Evolutionary conservation across 1,140 invertebrate genomes (phyloP).

Genomic region (Drosophila parabipectinata): DNA sequence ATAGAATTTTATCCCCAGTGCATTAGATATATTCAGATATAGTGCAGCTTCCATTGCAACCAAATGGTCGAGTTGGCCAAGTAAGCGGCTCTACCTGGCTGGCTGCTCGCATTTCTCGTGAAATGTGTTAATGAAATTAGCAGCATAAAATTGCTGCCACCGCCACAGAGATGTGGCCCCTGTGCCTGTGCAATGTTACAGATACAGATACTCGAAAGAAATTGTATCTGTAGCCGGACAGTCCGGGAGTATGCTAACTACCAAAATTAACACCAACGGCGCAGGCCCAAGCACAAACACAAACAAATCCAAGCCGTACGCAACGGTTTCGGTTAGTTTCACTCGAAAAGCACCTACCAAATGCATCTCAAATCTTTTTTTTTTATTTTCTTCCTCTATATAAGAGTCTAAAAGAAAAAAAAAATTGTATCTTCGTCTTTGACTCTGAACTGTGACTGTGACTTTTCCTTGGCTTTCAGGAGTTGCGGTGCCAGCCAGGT

Average conservation of each 20-base stretch:
- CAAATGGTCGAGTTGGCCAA: slow-evolving; percentile 7
- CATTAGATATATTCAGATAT: slow-evolving; percentile 20
- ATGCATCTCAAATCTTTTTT: slow-evolving; percentile 36
- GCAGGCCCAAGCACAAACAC: slow-evolving; percentile 22
- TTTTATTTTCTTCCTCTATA: neutral
- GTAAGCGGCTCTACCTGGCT: slow-evolving; percentile 51
- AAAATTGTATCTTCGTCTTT: slow-evolving; percentile 24
- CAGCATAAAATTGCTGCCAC: slow-evolving; percentile 76
- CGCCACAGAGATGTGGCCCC: neutral
- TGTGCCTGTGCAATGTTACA: slow-evolving; percentile 60
- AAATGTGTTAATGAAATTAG: slow-evolving; percentile 84
- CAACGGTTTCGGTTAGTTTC: slow-evolving; percentile 74
- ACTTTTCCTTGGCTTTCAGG: slow-evolving; percentile 50
- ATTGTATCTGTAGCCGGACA: slow-evolving; percentile 62
- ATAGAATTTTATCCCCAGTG: slow-evolving; percentile 5
- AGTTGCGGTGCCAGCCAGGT: slow-evolving; percentile 14
- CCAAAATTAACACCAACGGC: slow-evolving; percentile 78
- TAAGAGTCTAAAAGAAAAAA: neutral
- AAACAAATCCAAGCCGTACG: slow-evolving; percentile 41
- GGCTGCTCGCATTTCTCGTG: slow-evolving; percentile 51
- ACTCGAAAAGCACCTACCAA: slow-evolving; percentile 46
- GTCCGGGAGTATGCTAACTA: slow-evolving; percentile 73
- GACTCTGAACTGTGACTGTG: slow-evolving; percentile 32
- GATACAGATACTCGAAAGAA: slow-evolving; percentile 59
- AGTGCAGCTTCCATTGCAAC: slow-evolving; percentile 41